Evolutionary conservation across 1,140 invertebrate species (phyloP), one percentile per base, ranked within the genome.

Genomic region (Meloidogyne floridensis): DNA sequence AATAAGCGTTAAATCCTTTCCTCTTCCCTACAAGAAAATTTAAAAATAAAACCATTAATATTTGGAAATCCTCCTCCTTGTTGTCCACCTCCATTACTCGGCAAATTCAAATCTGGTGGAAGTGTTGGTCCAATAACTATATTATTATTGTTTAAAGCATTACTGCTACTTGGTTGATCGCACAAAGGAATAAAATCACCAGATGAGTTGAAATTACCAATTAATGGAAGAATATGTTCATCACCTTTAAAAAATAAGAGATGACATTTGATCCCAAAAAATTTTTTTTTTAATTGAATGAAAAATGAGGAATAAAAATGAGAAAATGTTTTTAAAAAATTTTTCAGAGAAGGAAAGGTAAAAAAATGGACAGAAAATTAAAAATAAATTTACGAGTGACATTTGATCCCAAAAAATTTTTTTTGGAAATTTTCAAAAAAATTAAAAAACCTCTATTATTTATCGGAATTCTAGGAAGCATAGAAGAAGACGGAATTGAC

Each of bases 71-170:
- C 32, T 32, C 32, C 32, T 32, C 32, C 59, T n/a, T 15, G 4
- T n/a, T 65, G 59, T 65, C 59, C 32, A 32, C 32, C 32, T 32
- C 32, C 59, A 65, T 65, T 65, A 65, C 59, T 65, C 7, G 59
- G 15, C 59, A 65, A 65, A 65, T 65, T 65, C 32, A 77, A 77
- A 56, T 81, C 80, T 2, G 80, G 74, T n/a, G 80, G 80, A 70
- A 81, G 32, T 56, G 72, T 77, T 77, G 80, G 80, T 5, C 80
- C 80, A 80, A 81, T 80, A 56, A 71, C 65, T 9, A 13, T 9
- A 10, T 72, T 9, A 10, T 72, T 8, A 75, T 74, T 47, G 3
- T 72, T 51, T 6, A 15, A 6, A 54, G 3, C 18, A 11, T 72
- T 53, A 56, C 53, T 76, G 42, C 54, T 59, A 72, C 74, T 54